Conservation (phyloP, 2,797 vertebrate genomes). For the Fundulus diaphanus region DNA sequence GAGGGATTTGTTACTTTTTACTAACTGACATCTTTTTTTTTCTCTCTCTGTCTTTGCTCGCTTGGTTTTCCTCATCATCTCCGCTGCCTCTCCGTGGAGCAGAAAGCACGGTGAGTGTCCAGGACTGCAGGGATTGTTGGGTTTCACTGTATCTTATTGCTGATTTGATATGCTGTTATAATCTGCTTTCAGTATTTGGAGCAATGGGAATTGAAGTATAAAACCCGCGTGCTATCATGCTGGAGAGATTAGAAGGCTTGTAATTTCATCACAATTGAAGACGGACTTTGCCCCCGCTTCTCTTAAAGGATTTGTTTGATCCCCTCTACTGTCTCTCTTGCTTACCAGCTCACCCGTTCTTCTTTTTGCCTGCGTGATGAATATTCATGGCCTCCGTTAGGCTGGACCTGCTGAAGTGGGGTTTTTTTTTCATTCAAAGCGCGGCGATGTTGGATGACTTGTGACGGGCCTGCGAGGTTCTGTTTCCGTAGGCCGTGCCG, state of each 20-base stretch:
- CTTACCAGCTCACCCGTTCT: slow-evolving; percentile 65
- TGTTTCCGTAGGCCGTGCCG: slow-evolving; percentile 81
- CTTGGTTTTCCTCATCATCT: slow-evolving; percentile 61
- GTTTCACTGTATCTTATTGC: slow-evolving; percentile 38
- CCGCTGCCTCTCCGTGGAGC: slow-evolving; percentile 39
- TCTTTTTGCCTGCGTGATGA: slow-evolving; percentile 62
- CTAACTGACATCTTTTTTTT: slow-evolving; percentile 71
- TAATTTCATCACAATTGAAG: slow-evolving; percentile 85
- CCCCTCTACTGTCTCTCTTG: slow-evolving; percentile 67
- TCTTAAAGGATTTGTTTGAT: slow-evolving; percentile 78
- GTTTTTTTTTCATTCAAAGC: slow-evolving; percentile 81
- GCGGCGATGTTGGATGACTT: slow-evolving; percentile 78
- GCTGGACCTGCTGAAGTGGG: slow-evolving; percentile 70
- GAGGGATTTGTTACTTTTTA: slow-evolving; percentile 67
- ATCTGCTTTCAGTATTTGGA: slow-evolving; percentile 75
- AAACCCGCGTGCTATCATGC: slow-evolving; percentile 72
- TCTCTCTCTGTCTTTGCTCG: slow-evolving; percentile 63
- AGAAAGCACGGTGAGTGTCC: slow-evolving; percentile 83
- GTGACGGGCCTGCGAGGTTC: slow-evolving; percentile 75
- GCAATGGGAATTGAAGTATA: slow-evolving; percentile 78
- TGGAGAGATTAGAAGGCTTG: slow-evolving; percentile 79
- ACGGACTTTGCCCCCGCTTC: slow-evolving; percentile 72
- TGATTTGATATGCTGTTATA: slow-evolving; percentile 58
- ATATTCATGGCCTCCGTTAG: slow-evolving; percentile 79
- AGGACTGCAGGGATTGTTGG: slow-evolving; percentile 39